These are phyloP conservation scores for Antheraea mylitta DNA, from an alignment of 1,140 invertebrate genomes.

Conservation along the genomic window DNA sequence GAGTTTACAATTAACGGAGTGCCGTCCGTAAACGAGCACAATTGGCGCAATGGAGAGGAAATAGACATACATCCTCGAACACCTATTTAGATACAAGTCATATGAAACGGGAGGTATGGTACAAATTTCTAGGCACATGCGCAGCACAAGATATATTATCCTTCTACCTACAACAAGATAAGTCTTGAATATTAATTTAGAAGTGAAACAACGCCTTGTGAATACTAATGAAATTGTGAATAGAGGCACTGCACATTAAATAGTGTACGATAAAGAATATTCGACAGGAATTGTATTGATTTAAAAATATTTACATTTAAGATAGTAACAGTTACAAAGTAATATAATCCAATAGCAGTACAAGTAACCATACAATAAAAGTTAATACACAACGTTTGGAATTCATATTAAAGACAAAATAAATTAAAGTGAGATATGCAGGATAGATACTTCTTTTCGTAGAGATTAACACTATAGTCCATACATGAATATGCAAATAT, in stretches of 20 bases:
- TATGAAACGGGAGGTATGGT: neutral
- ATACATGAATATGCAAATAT: too few species aligned
- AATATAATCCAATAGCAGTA: too few species aligned
- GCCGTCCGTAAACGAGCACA: constrained; percentile 63
- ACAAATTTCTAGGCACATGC: neutral
- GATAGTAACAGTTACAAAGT: neutral
- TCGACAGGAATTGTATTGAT: neutral
- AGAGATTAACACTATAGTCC: too few species aligned
- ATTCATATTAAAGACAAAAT: too few species aligned
- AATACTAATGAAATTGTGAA: neutral
- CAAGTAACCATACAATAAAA: too few species aligned
- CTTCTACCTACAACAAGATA: neutral
- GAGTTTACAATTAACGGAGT: constrained; percentile 63
- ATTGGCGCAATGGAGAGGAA: constrained; percentile 69
- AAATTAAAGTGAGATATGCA: too few species aligned
- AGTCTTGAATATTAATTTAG: neutral
- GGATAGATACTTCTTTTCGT: too few species aligned
- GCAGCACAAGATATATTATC: neutral
- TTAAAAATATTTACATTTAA: neutral
- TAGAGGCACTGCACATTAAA: neutral
- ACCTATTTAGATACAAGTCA: constrained; percentile 21
- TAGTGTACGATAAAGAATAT: neutral
- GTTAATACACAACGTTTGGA: too few species aligned
- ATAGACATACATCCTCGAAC: constrained; percentile 53
- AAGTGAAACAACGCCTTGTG: neutral